phyloP scores from a whole-genome alignment of 2,888 invertebrate genomes.

The Cosmia trapezina region DNA sequence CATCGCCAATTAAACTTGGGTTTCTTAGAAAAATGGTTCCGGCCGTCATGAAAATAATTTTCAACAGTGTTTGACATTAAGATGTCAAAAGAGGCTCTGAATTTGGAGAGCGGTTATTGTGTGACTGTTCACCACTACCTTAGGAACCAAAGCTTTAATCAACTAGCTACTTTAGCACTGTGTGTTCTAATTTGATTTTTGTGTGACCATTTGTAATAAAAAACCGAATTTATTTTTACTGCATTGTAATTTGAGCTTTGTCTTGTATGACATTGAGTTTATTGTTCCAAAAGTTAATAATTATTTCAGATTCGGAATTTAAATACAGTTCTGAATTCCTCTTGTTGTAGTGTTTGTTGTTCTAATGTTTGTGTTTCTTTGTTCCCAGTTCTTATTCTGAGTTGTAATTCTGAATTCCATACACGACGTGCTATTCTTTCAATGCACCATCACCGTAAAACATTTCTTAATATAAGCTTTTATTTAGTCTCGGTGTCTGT shows the following conservation, averaged over 20 bases:
- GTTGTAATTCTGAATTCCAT: neutral
- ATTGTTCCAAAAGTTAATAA: neutral
- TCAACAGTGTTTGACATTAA: neutral
- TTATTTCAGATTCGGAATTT: neutral
- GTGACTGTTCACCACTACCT: too few species aligned
- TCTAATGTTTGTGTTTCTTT: neutral
- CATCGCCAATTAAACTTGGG: neutral
- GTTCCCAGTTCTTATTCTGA: neutral
- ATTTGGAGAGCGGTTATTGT: too few species aligned
- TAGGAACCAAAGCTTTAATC: neutral
- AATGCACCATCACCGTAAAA: neutral
- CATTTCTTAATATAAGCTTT: too few species aligned
- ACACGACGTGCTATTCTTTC: neutral
- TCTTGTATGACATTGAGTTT: neutral
- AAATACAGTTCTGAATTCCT: neutral
- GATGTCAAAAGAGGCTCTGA: too few species aligned
- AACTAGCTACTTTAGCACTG: neutral
- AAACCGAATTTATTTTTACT: neutral
- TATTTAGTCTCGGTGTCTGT: too few species aligned
- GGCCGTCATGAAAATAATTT: neutral
- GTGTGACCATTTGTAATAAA: neutral
- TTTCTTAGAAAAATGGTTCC: neutral
- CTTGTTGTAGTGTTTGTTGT: neutral
- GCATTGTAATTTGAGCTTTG: neutral
- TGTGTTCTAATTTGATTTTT: neutral